Evolutionary conservation across 2,113 vertebrate species (phyloP).

Genomic region (Hystrix brachyura): DNA sequence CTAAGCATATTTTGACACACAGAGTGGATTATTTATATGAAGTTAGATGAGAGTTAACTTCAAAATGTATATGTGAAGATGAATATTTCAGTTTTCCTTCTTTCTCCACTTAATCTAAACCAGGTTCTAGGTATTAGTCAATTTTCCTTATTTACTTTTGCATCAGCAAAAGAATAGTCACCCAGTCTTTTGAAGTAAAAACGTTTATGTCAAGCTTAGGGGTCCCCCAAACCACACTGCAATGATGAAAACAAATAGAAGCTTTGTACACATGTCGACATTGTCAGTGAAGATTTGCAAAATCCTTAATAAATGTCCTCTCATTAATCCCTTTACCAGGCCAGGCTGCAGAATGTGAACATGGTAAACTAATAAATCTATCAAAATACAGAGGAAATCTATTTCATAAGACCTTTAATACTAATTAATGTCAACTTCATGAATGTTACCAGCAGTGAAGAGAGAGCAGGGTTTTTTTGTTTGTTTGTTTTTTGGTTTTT

Average conservation of each 20-base stretch:
- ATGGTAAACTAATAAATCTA: not conserved
- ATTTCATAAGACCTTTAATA: not conserved
- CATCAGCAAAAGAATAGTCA: slow-evolving; percentile 54
- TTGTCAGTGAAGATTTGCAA: slow-evolving; percentile 32
- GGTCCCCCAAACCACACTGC: not conserved
- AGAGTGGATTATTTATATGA: not conserved
- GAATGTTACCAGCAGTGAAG: not conserved
- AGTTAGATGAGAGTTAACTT: slow-evolving; percentile 36
- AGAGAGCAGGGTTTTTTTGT: not conserved
- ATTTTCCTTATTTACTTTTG: not conserved
- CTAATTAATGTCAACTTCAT: not conserved
- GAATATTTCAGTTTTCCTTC: slow-evolving; percentile 15
- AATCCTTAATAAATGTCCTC: slow-evolving; percentile 56
- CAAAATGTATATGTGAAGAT: not conserved
- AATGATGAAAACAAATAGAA: slow-evolving; percentile 62
- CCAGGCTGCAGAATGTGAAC: not conserved
- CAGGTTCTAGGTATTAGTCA: slow-evolving; percentile 56
- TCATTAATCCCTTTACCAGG: not conserved
- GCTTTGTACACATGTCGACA: slow-evolving; percentile 17
- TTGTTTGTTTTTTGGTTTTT: too few relatives aligned
- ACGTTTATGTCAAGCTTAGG: not conserved
- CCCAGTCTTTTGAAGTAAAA: slow-evolving; percentile 55
- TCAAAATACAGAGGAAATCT: slow-evolving; percentile 20
- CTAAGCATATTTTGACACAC: not conserved
- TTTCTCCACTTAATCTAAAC: slow-evolving; percentile 56